These are phyloP conservation scores for Leptothorax acervorum DNA, from an alignment of 2,888 invertebrate species.

Conservation along the genomic window DNA sequence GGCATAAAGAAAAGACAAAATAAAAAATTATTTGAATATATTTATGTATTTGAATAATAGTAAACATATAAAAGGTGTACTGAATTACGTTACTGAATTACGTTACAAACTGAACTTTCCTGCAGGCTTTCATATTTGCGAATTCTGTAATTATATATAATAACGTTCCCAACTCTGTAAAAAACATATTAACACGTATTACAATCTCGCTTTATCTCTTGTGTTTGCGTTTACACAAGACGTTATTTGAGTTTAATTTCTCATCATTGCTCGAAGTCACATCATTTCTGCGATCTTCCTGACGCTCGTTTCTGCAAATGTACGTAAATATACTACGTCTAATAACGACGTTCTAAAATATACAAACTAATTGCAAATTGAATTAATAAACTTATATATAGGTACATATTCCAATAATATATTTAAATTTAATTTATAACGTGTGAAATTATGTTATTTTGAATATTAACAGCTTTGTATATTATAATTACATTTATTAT, in stretches of 20 bases:
- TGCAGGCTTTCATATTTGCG: too few relatives aligned
- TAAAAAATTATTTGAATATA: too few relatives aligned
- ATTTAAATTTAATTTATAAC: background rate
- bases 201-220: too few relatives aligned
- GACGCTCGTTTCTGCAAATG: constrained; percentile 37
- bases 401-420: background rate
- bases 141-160: too few relatives aligned
- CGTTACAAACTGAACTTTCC: too few relatives aligned
- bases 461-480: background rate
- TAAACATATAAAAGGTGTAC: too few relatives aligned
- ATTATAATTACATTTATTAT: background rate
- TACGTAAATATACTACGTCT: constrained; percentile 38
- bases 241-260: background rate
- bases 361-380: constrained; percentile 5
- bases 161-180: too few relatives aligned
- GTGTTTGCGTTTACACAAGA: background rate
- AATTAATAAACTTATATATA: background rate
- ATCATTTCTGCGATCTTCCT: background rate
- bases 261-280: constrained; percentile 27
- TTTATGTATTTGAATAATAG: too few relatives aligned
- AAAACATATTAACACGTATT: too few relatives aligned
- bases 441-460: background rate
- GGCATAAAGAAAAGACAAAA: too few relatives aligned
- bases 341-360: background rate
- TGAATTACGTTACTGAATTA: too few relatives aligned